Base-by-base conservation (phyloP, 1,140 invertebrate species). In the Nymphalis io region DNA sequence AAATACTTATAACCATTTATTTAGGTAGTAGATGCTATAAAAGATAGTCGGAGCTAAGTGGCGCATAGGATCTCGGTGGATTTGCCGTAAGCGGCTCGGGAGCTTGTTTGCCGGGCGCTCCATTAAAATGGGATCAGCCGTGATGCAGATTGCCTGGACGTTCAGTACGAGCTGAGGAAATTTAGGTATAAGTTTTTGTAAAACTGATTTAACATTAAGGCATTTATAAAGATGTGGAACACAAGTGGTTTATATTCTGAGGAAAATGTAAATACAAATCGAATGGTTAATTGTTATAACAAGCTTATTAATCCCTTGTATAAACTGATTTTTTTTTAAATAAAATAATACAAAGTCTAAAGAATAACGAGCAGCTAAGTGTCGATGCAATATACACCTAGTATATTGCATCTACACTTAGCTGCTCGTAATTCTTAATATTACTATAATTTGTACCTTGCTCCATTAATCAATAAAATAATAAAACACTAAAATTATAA, bases 121-220 rank as follows among this genome's bases (percentile, higher is more conserved):
- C 89, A 91, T 91, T 91, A 91, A 91, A 91, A 91, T 91, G 82
- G 89, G 89, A 91, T 91, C 89, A 89, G 85, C 72, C 75, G 72
- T 79, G 83, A 91, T 89, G 89, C 87, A 91, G 88, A 91, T 90
- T 85, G 81, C 78, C 70, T 80, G 86, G 85, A 89, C 83, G 78
- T 71, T 67, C 63, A 66, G 59, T 53, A 59, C 46, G 57, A 68
- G 69, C 51, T 64, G 51, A 64, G 51, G 61, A 63, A 63, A 63
- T 63, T 64, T 64, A 64, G 51, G 33, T 57, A 51, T 64, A 64
- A 64, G 15, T 64, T 64, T 39, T 21, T 42, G 62, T 55, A 42
- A 64, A 39, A 57, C 20, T 23, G 20, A 64, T 55, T 55, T 64
- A n/a, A 21, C 57, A 39, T 58, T 38, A n/a, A 21, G 3, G 48